phyloP scores from a whole-genome alignment of 2,797 vertebrate species.

The Pogoniulus pusillus region DNA sequence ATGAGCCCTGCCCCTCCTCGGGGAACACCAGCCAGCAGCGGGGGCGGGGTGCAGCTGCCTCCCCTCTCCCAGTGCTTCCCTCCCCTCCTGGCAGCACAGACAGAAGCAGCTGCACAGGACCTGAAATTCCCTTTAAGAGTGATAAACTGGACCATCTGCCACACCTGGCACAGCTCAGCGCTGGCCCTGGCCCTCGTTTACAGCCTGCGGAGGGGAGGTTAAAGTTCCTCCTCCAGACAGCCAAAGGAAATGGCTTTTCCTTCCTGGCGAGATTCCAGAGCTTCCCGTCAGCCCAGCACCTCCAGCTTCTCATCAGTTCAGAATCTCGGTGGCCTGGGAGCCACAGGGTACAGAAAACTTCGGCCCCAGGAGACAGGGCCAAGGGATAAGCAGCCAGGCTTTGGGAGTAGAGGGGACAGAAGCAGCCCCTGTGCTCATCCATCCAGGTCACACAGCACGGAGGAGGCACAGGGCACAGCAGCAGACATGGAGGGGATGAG shows the following conservation, averaged over 20 bases:
- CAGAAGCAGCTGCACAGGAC: not conserved
- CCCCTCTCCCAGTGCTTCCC: not conserved
- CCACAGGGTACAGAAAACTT: not conserved
- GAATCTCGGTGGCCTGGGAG: not conserved
- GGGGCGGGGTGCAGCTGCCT: not conserved
- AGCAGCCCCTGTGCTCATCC: not conserved
- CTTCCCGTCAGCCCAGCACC: not conserved
- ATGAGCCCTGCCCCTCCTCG: fast-evolving
- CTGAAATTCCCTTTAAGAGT: not conserved
- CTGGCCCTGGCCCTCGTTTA: fast-evolving
- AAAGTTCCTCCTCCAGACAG: not conserved
- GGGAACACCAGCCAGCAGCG: too few species aligned
- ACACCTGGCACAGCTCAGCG: not conserved
- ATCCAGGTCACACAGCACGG: not conserved
- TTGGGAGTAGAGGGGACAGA: not conserved
- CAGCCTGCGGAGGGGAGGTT: not conserved
- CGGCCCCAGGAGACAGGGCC: not conserved
- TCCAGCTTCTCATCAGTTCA: not conserved
- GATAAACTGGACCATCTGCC: not conserved
- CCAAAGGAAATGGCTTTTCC: not conserved
- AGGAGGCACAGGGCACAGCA: not conserved
- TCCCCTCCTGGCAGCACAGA: not conserved
- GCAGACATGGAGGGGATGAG: fast-evolving
- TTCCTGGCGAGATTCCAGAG: not conserved
- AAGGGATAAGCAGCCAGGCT: fast-evolving